Percentiles rank a stretch among this genome's conserved stretches.
phyloP scores from a whole-genome alignment of 92 coral and sea anemone species.

The Scolanthus callimorphus region DNA sequence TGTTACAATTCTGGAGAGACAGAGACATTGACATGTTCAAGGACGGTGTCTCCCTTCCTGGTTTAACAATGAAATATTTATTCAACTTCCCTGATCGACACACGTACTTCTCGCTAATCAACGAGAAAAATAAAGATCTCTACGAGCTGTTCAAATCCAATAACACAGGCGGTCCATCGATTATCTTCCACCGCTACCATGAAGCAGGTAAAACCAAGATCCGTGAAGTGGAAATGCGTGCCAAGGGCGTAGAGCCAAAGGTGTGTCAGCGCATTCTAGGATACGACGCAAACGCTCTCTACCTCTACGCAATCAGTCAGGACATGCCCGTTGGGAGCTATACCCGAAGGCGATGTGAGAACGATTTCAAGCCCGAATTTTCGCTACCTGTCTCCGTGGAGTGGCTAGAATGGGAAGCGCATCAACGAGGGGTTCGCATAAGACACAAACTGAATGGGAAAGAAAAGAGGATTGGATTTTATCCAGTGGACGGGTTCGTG shows the following conservation, averaged over 20 bases:
- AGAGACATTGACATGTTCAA: slow-evolving; percentile 17
- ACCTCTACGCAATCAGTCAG: slow-evolving; percentile 25
- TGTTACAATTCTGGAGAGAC: slow-evolving; percentile 4
- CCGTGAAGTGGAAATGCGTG: slow-evolving; percentile 18
- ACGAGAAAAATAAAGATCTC: slow-evolving; percentile 22
- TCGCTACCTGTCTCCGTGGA: not conserved
- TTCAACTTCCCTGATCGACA: slow-evolving; percentile 1
- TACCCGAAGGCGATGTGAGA: slow-evolving; percentile 4
- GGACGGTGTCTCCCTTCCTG: slow-evolving; percentile 5
- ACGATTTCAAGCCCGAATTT: slow-evolving; percentile 8
- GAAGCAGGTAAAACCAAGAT: slow-evolving; percentile 13
- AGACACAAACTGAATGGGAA: slow-evolving; percentile 8
- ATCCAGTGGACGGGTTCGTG: slow-evolving; percentile 26
- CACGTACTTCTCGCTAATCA: slow-evolving; percentile 1
- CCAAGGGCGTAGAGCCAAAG: slow-evolving; percentile 7
- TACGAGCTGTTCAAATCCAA: slow-evolving; percentile 21
- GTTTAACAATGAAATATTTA: slow-evolving; percentile 11
- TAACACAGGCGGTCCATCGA: slow-evolving; percentile 23
- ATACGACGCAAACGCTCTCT: slow-evolving; percentile 24
- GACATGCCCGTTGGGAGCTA: slow-evolving; percentile 13
- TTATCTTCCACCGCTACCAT: slow-evolving; percentile 31
- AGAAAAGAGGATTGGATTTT: slow-evolving; percentile 7
- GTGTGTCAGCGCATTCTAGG: slow-evolving; percentile 8
- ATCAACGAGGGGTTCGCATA: not conserved
- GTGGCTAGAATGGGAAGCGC: slow-evolving; percentile 32